These are phyloP conservation scores for Craniophora ligustri DNA, from an alignment of 2,888 invertebrate genomes.

Conservation along the genomic window DNA sequence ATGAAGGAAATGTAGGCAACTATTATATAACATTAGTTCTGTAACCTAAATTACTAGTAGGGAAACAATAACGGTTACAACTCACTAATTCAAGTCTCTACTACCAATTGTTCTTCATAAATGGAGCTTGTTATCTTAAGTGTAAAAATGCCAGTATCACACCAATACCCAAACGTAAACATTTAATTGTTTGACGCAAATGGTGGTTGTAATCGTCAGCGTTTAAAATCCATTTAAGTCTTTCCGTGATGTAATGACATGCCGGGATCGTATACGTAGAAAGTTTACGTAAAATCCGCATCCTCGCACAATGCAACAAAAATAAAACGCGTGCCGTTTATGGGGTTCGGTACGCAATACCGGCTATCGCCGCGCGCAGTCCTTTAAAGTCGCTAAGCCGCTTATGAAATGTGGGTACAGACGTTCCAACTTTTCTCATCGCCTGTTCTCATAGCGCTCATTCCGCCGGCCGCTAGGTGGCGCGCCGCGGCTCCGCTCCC, in stretches of 20 bases:
- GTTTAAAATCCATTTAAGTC: slow-evolving; percentile 53
- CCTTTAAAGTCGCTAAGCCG: slow-evolving; percentile 80
- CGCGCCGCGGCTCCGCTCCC: slow-evolving; percentile 29
- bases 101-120: slow-evolving; percentile 47
- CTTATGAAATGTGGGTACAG: slow-evolving; percentile 80
- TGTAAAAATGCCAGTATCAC: slow-evolving; percentile 51
- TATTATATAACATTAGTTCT: no score
- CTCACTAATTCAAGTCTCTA: slow-evolving; percentile 33
- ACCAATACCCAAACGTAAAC: slow-evolving; percentile 42
- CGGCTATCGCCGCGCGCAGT: slow-evolving; percentile 72
- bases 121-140: slow-evolving; percentile 40
- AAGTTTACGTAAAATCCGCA: slow-evolving; percentile 72
- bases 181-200: slow-evolving; percentile 55
- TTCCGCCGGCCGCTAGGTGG: slow-evolving; percentile 30
- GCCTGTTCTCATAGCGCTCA: slow-evolving; percentile 51
- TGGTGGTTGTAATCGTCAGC: slow-evolving; percentile 46
- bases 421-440: slow-evolving; percentile 78
- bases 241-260: slow-evolving; percentile 52
- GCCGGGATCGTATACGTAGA: slow-evolving; percentile 61
- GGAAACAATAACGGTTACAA: slow-evolving; percentile 11
- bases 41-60: slow-evolving; percentile 12
- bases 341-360: slow-evolving; percentile 72
- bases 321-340: slow-evolving; percentile 77
- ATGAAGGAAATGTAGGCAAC: no score
- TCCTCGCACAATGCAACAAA: slow-evolving; percentile 73